Evolutionary conservation across 1,140 invertebrate genomes (phyloP).

Genomic region (Samia ricini): DNA sequence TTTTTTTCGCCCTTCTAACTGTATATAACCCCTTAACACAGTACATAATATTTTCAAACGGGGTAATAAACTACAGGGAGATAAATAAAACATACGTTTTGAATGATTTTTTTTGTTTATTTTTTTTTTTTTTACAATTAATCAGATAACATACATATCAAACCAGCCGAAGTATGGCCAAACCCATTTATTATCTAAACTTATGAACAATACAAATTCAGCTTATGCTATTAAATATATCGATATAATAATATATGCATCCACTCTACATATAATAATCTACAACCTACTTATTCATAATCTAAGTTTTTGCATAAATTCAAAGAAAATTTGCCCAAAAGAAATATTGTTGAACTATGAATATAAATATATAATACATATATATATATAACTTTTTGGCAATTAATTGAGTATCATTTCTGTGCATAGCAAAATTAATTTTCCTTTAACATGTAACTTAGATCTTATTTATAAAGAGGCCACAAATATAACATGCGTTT

Average conservation of each 20-base stretch:
- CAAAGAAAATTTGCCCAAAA: slow-evolving; percentile 78
- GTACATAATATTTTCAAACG: neutral
- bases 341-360: slow-evolving; percentile 77
- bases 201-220: slow-evolving; percentile 77
- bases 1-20: too few species aligned
- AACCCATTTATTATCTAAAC: slow-evolving; percentile 78
- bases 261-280: slow-evolving; percentile 76
- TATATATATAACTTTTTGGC: slow-evolving; percentile 76
- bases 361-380: slow-evolving; percentile 76
- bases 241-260: slow-evolving; percentile 73
- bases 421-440: slow-evolving; percentile 78
- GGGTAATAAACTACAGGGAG: slow-evolving; percentile 36
- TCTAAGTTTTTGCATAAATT: slow-evolving; percentile 76
- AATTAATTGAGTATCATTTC: slow-evolving; percentile 78
- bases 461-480: slow-evolving; percentile 76
- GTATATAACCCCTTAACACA: too few species aligned
- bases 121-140: slow-evolving; percentile 76
- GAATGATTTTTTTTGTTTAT: slow-evolving; percentile 61
- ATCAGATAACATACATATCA: slow-evolving; percentile 78
- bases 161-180: slow-evolving; percentile 77
- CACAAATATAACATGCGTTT: slow-evolving; percentile 77
- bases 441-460: slow-evolving; percentile 76
- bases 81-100: slow-evolving; percentile 58
- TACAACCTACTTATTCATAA: slow-evolving; percentile 77
- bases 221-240: slow-evolving; percentile 75